Evolutionary conservation across 2,888 invertebrate genomes (phyloP).

Genomic region (Chromoteleia sp.): DNA sequence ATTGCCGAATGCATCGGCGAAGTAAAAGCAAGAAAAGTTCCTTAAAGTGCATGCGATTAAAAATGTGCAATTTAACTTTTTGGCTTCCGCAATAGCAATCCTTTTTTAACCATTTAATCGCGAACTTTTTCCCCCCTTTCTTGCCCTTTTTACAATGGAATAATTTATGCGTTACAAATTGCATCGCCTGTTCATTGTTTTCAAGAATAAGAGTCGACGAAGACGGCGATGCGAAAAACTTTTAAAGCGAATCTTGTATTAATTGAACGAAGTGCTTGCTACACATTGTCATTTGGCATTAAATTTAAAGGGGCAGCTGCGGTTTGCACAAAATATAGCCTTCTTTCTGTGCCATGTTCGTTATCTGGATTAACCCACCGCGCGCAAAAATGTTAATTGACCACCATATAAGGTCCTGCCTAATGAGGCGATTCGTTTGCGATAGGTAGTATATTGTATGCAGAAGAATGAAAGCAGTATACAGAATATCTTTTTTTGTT

Average conservation of each 20-base stretch:
- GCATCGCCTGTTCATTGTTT: not conserved
- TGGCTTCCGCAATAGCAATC: not conserved
- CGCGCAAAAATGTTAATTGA: constrained; percentile 78
- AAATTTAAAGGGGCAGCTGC: constrained; percentile 32
- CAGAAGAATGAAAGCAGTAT: constrained; percentile 61
- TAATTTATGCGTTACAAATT: not conserved
- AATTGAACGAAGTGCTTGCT: constrained; percentile 16
- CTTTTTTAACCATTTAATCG: not conserved
- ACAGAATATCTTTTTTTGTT: constrained; percentile 19
- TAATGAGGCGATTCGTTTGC: constrained; percentile 78
- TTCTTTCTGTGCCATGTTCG: constrained; percentile 65
- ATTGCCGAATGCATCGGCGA: not conserved
- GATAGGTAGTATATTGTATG: constrained; percentile 61
- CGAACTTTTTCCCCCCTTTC: not conserved
- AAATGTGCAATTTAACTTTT: not conserved
- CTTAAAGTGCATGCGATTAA: not conserved
- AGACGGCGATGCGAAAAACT: not conserved
- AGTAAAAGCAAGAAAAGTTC: not conserved
- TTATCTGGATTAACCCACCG: constrained; percentile 76
- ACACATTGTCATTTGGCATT: constrained; percentile 32
- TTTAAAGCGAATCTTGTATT: constrained; percentile 1
- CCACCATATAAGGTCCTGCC: constrained; percentile 75
- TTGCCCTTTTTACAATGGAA: not conserved
- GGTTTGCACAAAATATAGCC: constrained; percentile 47
- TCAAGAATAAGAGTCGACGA: not conserved